phyloP scores from a whole-genome alignment of 2,113 vertebrate species.

The Elephantulus edwardii region DNA sequence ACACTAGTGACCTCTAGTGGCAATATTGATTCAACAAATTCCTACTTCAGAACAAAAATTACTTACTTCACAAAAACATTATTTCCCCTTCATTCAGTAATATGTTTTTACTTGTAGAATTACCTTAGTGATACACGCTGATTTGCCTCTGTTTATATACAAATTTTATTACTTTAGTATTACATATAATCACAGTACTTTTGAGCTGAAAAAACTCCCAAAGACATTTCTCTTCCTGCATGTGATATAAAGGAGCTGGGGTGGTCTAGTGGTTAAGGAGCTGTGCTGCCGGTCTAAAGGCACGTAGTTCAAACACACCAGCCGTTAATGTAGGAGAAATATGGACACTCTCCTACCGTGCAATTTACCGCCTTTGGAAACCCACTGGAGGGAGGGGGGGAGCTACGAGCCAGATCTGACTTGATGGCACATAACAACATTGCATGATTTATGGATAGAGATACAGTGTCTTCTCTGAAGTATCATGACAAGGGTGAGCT shows the following conservation, averaged over 20 bases:
- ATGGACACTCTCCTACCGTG: too few relatives aligned
- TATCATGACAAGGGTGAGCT: not conserved
- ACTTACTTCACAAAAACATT: not conserved
- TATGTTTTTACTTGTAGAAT: not conserved
- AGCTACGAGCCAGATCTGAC: too few relatives aligned
- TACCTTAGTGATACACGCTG: not conserved
- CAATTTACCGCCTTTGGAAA: too few relatives aligned
- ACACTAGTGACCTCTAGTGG: conserved; percentile 74
- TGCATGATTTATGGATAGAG: too few relatives aligned
- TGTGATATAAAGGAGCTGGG: not conserved
- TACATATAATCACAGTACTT: not conserved
- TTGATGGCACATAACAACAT: too few relatives aligned
- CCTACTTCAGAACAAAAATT: not conserved
- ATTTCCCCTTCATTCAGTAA: not conserved
- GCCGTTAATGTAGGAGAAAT: too few relatives aligned
- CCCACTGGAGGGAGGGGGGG: too few relatives aligned
- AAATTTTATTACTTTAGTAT: not conserved
- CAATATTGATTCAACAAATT: not conserved
- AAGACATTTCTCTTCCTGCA: not conserved
- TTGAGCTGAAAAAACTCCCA: not conserved
- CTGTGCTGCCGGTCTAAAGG: too few relatives aligned
- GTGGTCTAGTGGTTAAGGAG: too few relatives aligned
- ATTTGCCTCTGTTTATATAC: not conserved
- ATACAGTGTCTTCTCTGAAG: not conserved
- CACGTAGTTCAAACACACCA: too few relatives aligned